Base-by-base conservation (phyloP, 2,797 vertebrate species). In the Peromyscus melanophrys region DNA sequence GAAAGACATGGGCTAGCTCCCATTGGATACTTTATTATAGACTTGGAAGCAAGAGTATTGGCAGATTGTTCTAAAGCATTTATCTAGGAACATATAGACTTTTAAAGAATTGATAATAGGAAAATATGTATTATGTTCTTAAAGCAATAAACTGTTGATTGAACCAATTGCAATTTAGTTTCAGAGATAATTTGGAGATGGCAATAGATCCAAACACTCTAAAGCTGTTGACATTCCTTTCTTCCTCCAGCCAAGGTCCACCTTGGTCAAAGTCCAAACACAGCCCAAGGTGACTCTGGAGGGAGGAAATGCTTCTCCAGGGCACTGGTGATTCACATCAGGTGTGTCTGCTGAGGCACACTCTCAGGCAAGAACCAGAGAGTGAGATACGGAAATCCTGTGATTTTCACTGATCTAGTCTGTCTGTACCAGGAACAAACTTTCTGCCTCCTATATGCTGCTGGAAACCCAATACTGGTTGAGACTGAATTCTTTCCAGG, bases 81-180 rank as follows among this genome's bases (percentile, higher is more conserved):
- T 96, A 7, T 90, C 96, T 63, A 92, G 90, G 97, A 98, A 98
- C 34, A 55, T 4, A 90, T 69, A 97, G 77, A 91, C 89, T 10
- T 27, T 27, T 75, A 94, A 98, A 96, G 96, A 43, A 52, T 75
- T 83, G 95, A 75, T 93, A 89, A 94, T 69, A 89, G 82, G 46
- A 84, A 88, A 73, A 34, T 49, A 21, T 31, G 3, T 96, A 90
- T 87, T 96, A 34, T 95, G 97, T 97, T 97, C 59, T 91, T 92
- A 96, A 97, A 88, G 92, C 92, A 98, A 98, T 98, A 97, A 98
- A 98, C 85, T 73, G 49, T 92, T 96, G 91, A 95, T 95, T 95
- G 96, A 97, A 97, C 71, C 93, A 97, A 17, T 55, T 37, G 25
- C n/a, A 10, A 1, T 71, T 93, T 94, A 95, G 96, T 98, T 98